These are phyloP conservation scores for Mizuhopecten yessoensis DNA, from an alignment of 1,140 invertebrate species.

Conservation along the genomic window DNA sequence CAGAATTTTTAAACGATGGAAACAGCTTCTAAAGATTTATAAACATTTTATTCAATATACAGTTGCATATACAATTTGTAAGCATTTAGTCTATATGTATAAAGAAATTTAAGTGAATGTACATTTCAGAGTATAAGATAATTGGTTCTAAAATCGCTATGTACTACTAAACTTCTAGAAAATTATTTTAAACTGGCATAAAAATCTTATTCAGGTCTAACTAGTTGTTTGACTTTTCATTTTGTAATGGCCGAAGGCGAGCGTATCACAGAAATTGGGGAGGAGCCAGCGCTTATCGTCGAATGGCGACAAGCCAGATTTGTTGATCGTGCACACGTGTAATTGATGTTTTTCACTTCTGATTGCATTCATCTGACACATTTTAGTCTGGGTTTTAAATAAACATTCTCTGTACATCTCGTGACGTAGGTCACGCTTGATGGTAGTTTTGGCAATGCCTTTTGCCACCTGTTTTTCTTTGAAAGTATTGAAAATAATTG, in stretches of 20 bases:
- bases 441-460: slow-evolving; percentile 36
- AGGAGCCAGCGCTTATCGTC: slow-evolving; percentile 44
- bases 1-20: too few relatives aligned
- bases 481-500: neutral
- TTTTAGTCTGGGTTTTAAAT: slow-evolving; percentile 25
- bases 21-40: too few relatives aligned
- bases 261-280: neutral
- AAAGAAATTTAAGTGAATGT: too few relatives aligned
- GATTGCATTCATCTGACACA: slow-evolving; percentile 22
- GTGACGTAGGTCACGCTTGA: slow-evolving; percentile 45
- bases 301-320: neutral
- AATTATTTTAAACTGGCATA: too few relatives aligned
- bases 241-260: slow-evolving; percentile 43
- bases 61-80: too few relatives aligned
- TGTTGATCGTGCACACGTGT: neutral
- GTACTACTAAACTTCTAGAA: too few relatives aligned
- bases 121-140: too few relatives aligned
- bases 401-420: slow-evolving; percentile 47
- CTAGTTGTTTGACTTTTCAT: neutral
- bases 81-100: too few relatives aligned
- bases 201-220: too few relatives aligned
- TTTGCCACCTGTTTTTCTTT: slow-evolving; percentile 45
- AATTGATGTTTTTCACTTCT: slow-evolving; percentile 38
- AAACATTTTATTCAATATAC: too few relatives aligned
- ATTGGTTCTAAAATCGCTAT: too few relatives aligned